Evolutionary conservation across 2,113 vertebrate species (phyloP).

Genomic region (Geothlypis trichas): DNA sequence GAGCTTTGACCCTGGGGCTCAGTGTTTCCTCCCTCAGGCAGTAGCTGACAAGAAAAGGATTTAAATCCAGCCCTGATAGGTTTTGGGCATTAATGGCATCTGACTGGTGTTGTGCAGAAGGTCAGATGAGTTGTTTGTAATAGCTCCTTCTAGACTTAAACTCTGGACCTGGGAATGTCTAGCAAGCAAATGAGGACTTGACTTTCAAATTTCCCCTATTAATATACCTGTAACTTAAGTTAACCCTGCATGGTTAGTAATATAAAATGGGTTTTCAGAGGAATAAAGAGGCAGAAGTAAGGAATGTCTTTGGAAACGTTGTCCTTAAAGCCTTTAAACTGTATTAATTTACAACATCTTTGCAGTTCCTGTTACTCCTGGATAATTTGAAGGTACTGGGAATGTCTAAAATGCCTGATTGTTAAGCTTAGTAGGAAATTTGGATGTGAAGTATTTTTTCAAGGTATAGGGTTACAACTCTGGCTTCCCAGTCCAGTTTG

Average conservation of each 20-base stretch:
- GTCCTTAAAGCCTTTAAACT: neutral
- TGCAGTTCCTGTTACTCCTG: neutral
- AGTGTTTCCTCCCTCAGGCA: neutral
- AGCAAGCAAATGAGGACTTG: neutral
- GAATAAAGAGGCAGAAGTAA: neutral
- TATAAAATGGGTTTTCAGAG: neutral
- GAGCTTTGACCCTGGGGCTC: neutral
- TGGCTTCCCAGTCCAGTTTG: neutral
- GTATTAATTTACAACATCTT: neutral
- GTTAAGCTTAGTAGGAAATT: neutral
- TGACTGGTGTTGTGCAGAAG: neutral
- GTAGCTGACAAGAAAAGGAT: neutral
- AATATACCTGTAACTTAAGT: neutral
- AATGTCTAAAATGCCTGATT: neutral
- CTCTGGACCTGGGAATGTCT: neutral
- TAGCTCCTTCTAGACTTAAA: neutral
- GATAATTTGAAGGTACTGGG: neutral
- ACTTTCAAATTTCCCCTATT: neutral
- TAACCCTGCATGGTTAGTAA: neutral
- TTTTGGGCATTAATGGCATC: neutral
- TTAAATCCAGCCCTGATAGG: neutral
- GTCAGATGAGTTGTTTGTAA: neutral
- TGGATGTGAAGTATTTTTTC: constrained; percentile 10
- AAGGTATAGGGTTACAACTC: neutral
- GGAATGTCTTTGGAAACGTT: neutral